These are phyloP conservation scores for Capromys pilorides DNA, from an alignment of 2,797 vertebrate species.

Conservation along the genomic window DNA sequence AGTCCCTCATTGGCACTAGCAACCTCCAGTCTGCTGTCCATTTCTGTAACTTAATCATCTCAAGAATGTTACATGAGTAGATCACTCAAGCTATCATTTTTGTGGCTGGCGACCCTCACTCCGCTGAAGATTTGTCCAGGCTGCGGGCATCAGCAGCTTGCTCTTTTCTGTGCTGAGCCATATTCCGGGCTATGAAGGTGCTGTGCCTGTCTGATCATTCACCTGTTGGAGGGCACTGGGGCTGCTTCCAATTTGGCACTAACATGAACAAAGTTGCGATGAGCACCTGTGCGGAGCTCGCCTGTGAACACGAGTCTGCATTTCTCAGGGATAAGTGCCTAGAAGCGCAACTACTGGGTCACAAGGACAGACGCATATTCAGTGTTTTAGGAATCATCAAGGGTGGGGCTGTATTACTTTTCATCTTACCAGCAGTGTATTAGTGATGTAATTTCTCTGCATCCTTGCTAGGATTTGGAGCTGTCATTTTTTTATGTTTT, in stretches of 20 bases:
- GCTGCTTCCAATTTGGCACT: not conserved
- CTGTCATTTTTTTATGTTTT: not conserved
- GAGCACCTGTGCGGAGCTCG: not conserved
- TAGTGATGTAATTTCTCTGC: not conserved
- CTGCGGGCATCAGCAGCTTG: not conserved
- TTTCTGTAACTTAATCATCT: constrained; percentile 20
- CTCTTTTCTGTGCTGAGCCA: not conserved
- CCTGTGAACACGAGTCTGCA: not conserved
- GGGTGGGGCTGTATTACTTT: not conserved
- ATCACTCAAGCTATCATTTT: not conserved
- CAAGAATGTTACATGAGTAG: not conserved
- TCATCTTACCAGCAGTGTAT: not conserved
- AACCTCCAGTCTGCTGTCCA: not conserved
- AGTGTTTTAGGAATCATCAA: not conserved
- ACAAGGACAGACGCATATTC: not conserved
- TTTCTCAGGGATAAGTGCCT: constrained; percentile 24
- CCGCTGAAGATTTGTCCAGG: not conserved
- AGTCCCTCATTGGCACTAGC: not conserved
- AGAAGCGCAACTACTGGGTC: not conserved
- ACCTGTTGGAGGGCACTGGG: not conserved
- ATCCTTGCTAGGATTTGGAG: not conserved
- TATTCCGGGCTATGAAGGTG: not conserved
- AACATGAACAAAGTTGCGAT: not conserved
- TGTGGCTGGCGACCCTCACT: not conserved
- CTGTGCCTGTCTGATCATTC: not conserved